phyloP scores from a whole-genome alignment of 1,140 invertebrate species.

The Drosophila navojoa region DNA sequence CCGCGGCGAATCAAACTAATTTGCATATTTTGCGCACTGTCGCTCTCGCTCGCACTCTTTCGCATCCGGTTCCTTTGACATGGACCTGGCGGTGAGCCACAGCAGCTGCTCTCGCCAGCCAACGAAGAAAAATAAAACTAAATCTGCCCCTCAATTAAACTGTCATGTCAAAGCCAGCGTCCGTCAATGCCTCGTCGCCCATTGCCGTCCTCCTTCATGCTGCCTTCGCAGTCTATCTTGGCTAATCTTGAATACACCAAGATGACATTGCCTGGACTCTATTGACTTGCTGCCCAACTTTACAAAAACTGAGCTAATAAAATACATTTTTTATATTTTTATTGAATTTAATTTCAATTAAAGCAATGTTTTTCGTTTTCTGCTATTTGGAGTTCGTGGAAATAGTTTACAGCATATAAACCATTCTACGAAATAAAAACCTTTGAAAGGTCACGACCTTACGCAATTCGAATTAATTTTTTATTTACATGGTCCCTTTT shows the following conservation, averaged over 20 bases:
- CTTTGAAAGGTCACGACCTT: too few species aligned
- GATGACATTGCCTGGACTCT: not conserved
- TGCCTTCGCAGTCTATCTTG: slow-evolving; percentile 24
- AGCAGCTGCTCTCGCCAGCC: not conserved
- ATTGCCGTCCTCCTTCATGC: slow-evolving; percentile 33
- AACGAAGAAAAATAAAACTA: not conserved
- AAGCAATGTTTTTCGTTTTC: too few species aligned
- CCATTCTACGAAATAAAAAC: too few species aligned
- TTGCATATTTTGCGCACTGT: slow-evolving; percentile 61
- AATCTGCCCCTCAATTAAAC: slow-evolving; percentile 71
- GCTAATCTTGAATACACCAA: too few species aligned
- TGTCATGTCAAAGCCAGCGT: slow-evolving; percentile 75
- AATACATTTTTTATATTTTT: too few species aligned
- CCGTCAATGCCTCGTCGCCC: slow-evolving; percentile 47
- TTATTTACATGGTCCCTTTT: too few species aligned
- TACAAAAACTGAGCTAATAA: too few species aligned
- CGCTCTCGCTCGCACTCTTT: too few species aligned
- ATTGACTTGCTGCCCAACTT: not conserved
- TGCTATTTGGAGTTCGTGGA: too few species aligned
- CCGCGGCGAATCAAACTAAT: slow-evolving; percentile 58
- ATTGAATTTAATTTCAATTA: too few species aligned
- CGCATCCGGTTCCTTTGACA: not conserved
- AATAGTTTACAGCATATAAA: too few species aligned
- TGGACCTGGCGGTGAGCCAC: slow-evolving; percentile 3
- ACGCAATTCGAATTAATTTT: too few species aligned